These are phyloP conservation scores for Metopia argyrocephala DNA, from an alignment of 2,888 invertebrate species.

Conservation along the genomic window DNA sequence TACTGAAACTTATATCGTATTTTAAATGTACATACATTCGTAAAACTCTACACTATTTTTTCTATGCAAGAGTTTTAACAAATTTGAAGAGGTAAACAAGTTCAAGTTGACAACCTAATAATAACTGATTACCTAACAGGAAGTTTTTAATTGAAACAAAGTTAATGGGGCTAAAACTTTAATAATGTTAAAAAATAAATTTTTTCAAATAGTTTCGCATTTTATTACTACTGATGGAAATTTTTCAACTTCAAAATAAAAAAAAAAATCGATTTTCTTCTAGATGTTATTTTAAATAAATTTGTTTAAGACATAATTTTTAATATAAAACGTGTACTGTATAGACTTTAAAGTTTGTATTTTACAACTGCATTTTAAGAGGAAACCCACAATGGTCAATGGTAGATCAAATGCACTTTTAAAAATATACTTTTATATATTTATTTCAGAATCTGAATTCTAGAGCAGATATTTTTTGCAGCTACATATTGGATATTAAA, in stretches of 20 bases:
- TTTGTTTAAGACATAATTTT: neutral
- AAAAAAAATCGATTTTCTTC: neutral
- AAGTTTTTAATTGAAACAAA: neutral
- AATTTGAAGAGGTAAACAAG: slow-evolving; percentile 15
- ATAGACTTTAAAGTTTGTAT: neutral
- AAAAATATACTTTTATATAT: neutral
- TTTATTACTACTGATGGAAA: too few relatives aligned
- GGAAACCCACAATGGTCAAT: neutral
- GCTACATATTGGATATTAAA: neutral
- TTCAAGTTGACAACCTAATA: slow-evolving; percentile 19
- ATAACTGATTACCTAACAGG: neutral
- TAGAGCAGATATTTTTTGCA: too few relatives aligned
- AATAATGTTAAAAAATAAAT: too few relatives aligned
- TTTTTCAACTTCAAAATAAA: too few relatives aligned
- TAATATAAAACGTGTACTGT: neutral
- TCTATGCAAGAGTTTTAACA: slow-evolving; percentile 5
- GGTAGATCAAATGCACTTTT: neutral
- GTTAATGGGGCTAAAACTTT: too few relatives aligned
- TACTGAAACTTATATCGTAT: neutral
- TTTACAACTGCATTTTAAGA: neutral
- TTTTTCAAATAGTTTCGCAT: too few relatives aligned
- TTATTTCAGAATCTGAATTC: neutral
- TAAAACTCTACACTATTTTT: slow-evolving; percentile 2
- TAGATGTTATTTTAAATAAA: neutral
- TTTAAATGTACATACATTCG: slow-evolving; percentile 9